These are phyloP conservation scores for Crambe crambe DNA, from an alignment of 37 sponge, comb jelly and placozoan species.

Conservation along the genomic window DNA sequence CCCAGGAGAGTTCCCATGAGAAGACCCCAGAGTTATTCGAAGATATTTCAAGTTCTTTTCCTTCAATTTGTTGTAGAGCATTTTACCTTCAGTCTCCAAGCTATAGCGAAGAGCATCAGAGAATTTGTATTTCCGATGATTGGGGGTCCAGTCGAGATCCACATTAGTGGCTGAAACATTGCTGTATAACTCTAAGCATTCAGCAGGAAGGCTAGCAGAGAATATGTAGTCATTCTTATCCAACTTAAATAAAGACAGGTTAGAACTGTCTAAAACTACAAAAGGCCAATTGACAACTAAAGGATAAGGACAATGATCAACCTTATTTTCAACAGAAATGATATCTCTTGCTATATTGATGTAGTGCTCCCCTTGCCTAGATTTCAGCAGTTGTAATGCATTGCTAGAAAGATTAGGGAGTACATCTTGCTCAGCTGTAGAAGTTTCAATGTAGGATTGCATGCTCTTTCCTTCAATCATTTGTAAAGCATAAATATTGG, in stretches of 20 bases:
- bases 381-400: background rate
- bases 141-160: slow-evolving; percentile 46
- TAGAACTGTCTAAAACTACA: slow-evolving; percentile 49
- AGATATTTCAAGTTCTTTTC: slow-evolving; percentile 42
- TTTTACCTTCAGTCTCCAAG: slow-evolving; percentile 5
- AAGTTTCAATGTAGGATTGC: background rate
- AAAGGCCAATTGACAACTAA: slow-evolving; percentile 48
- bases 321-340: background rate
- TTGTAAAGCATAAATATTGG: background rate
- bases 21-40: slow-evolving; percentile 49
- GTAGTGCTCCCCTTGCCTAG: background rate
- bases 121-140: slow-evolving; percentile 7
- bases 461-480: background rate
- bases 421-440: background rate
- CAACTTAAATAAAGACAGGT: slow-evolving; percentile 40
- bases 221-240: slow-evolving; percentile 49
- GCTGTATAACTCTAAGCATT: slow-evolving; percentile 56
- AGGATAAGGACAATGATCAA: slow-evolving; percentile 34
- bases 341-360: background rate
- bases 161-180: slow-evolving; percentile 46
- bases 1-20: slow-evolving; percentile 62
- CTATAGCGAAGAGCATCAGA: slow-evolving; percentile 75
- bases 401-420: too few relatives aligned
- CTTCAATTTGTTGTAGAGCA: slow-evolving; percentile 40
- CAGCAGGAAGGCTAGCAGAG: slow-evolving; percentile 60